These are phyloP conservation scores for Teleogryllus occipitalis DNA, from an alignment of 1,140 invertebrate genomes.

Conservation along the genomic window DNA sequence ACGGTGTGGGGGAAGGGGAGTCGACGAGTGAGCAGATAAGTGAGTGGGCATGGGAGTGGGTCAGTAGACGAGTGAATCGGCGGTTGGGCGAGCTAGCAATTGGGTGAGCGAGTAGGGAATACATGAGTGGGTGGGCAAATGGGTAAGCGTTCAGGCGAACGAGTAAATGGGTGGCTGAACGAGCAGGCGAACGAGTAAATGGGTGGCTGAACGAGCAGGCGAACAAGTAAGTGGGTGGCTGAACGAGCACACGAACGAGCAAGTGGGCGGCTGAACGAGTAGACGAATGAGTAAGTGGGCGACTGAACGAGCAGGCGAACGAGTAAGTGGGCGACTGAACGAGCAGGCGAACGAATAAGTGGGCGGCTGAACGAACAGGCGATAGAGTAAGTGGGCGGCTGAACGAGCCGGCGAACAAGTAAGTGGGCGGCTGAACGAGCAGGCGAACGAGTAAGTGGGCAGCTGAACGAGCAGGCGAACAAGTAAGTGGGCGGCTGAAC, in stretches of 20 bases:
- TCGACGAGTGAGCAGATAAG: neutral
- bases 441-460: no score
- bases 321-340: neutral
- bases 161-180: neutral
- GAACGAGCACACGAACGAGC: neutral
- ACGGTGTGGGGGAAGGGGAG: no score
- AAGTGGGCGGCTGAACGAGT: neutral
- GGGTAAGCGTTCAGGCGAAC: neutral
- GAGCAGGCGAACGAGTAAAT: neutral
- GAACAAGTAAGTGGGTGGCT: neutral
- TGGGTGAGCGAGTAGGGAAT: neutral
- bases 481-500: neutral
- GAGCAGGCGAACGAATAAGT: neutral
- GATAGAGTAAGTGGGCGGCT: no score
- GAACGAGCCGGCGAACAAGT: neutral
- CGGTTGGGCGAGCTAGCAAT: neutral
- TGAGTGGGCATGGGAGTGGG: neutral
- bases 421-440: neutral
- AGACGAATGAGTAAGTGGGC: neutral
- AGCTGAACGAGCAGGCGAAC: no score
- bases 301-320: neutral
- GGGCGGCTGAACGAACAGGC: neutral
- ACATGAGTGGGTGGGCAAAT: neutral
- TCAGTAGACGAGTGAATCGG: neutral
- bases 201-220: neutral